Base-by-base conservation (phyloP, 2,113 vertebrate species). In the Crotalus helleri region DNA sequence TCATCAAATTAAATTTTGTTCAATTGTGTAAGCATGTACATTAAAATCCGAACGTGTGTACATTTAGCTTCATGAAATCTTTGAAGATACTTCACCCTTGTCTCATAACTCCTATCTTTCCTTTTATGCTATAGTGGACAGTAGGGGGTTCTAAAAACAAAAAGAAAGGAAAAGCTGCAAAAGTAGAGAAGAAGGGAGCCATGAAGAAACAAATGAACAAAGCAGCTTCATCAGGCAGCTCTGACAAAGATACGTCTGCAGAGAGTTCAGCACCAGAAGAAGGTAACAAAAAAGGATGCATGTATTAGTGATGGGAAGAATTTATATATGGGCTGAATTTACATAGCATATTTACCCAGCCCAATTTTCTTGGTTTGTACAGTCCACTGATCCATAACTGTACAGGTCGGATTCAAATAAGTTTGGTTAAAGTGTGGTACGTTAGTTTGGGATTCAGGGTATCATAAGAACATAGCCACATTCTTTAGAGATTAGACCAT, bases 241-340 rank as follows among this genome's bases (percentile, higher is more conserved):
- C 99, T 0, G 98, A 98, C 97, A 99, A 99, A 96, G 98, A 98
- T 96, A 99, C 99, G 94, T 99, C 99, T 0, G 99, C 98, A 0
- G 99, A 99, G 96, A 99, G 99, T 96, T 99, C 99, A 0, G 99
- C 99, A 6, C 99, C 99, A 15, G 99, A 99, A 95, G 99, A 99
- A 97, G 99, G 99, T 99, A 97, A 39, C 69, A 95, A 91, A 46
- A 93, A 85, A 1, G 21, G 44, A 49, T 49, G 13, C 3, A 46
- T 23, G 49, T 51, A 51, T n/a, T 58, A 61, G 9, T 86, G 69
- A 51, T 46, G 3, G 81, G 91, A 88, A 74, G 91, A 55, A 58
- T 69, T 81, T 3, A 81, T 44, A 44, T 2, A 23, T 39, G 33
- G 7, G 6, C 33, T 81, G 74, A 81, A 81, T 81, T 39, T 81